phyloP scores from a whole-genome alignment of 2,888 invertebrate species.

The Morinoia aosen region DNA sequence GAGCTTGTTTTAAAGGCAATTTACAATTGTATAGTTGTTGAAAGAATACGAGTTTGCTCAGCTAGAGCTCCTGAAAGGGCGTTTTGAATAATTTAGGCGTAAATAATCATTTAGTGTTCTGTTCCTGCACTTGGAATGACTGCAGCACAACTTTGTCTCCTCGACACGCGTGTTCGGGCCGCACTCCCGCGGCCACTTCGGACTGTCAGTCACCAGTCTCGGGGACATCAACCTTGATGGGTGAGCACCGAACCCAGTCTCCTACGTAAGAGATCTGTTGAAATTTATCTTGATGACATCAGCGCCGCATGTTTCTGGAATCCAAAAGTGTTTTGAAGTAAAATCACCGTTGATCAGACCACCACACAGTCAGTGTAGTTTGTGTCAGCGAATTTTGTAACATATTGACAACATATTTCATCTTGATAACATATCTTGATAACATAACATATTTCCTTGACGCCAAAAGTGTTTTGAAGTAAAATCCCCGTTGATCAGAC shows the following conservation, averaged over 20 bases:
- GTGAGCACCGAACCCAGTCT: conserved; percentile 2
- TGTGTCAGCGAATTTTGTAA: too few species aligned
- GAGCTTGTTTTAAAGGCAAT: neutral
- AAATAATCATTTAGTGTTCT: neutral
- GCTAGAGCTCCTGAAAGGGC: neutral
- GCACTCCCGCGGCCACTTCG: conserved; percentile 60
- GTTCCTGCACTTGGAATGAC: neutral
- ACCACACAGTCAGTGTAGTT: too few species aligned
- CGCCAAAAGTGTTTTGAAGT: neutral
- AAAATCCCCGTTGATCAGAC: too few species aligned
- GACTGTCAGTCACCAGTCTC: conserved; percentile 60
- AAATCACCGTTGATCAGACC: too few species aligned
- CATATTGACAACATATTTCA: too few species aligned
- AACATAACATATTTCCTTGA: neutral
- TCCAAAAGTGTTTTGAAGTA: too few species aligned
- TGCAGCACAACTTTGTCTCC: conserved; percentile 61
- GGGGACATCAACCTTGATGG: conserved; percentile 62
- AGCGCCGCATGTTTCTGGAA: too few species aligned
- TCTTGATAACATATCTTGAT: neutral
- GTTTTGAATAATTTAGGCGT: too few species aligned
- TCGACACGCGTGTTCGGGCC: conserved; percentile 47
- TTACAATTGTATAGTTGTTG: neutral
- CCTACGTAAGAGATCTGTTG: neutral
- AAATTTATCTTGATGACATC: neutral
- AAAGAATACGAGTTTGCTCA: neutral